Conservation (phyloP, 2,113 vertebrate genomes). For the Xenus cinereus region DNA sequence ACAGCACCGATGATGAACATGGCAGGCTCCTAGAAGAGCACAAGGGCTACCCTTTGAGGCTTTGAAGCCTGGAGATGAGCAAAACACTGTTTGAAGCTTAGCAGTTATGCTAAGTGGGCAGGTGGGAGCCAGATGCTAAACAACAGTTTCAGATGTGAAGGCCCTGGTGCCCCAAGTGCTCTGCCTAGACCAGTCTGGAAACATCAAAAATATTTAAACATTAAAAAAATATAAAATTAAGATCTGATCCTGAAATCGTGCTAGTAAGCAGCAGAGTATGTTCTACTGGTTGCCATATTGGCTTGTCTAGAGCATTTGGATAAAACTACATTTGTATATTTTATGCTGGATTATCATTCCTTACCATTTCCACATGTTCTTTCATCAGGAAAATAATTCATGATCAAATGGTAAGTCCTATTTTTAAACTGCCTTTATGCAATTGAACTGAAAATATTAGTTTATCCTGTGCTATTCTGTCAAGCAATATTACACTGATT, state of each 20-base stretch:
- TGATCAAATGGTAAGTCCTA: slow-evolving; percentile 42
- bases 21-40: background rate
- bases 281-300: slow-evolving; percentile 16
- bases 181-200: background rate
- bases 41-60: background rate
- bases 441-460: slow-evolving; percentile 57
- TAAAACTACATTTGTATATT: slow-evolving; percentile 19
- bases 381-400: slow-evolving; percentile 37
- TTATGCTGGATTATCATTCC: slow-evolving; percentile 49
- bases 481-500: slow-evolving; percentile 63
- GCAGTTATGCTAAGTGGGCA: slow-evolving; percentile 30
- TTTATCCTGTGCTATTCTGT: slow-evolving; percentile 52
- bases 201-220: background rate
- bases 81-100: background rate
- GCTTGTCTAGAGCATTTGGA: slow-evolving; percentile 19
- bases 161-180: background rate
- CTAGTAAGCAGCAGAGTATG: background rate
- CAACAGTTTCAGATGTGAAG: background rate
- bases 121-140: slow-evolving; percentile 55
- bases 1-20: background rate
- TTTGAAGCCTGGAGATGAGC: slow-evolving; percentile 25
- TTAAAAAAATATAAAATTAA: background rate
- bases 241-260: background rate
- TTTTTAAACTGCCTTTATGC: slow-evolving; percentile 56
- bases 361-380: slow-evolving; percentile 57